Percentiles rank a stretch among this genome's conserved stretches.
These are phyloP conservation scores for Toxotes lorentzi DNA, from an alignment of 2,797 vertebrate genomes.

Conservation along the genomic window DNA sequence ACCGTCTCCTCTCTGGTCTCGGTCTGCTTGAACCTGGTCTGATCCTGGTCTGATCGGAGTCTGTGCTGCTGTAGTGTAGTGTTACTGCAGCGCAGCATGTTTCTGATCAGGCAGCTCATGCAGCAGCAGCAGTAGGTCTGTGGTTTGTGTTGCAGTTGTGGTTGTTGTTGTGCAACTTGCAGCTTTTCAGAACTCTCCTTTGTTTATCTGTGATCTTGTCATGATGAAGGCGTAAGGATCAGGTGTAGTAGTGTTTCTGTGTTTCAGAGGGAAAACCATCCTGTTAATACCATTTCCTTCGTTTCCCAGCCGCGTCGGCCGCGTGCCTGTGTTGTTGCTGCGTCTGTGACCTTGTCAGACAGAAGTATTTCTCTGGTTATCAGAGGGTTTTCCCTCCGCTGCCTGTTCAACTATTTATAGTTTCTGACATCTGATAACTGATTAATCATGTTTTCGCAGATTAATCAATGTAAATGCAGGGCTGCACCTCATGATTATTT, in stretches of 20 bases:
- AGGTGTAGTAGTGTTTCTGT: not conserved
- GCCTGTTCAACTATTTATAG: not conserved
- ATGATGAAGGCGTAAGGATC: not conserved
- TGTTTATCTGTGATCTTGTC: not conserved
- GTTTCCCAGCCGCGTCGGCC: not conserved
- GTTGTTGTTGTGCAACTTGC: slow-evolving; percentile 15
- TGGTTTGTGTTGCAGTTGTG: slow-evolving; percentile 34
- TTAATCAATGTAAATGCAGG: no score
- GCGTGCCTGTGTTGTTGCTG: not conserved
- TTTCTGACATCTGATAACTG: no score
- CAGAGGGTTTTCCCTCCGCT: not conserved
- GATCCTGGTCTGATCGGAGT: not conserved
- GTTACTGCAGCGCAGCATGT: slow-evolving; percentile 13
- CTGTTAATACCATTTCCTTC: not conserved
- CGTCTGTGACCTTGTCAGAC: slow-evolving; percentile 30
- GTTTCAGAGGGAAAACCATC: not conserved
- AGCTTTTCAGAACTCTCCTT: not conserved
- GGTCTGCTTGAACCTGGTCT: not conserved
- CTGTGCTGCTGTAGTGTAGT: not conserved
- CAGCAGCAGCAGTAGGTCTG: slow-evolving; percentile 5
- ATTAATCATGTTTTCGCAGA: no score
- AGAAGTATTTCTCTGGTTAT: not conserved
- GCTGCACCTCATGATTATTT: no score
- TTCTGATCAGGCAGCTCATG: not conserved
- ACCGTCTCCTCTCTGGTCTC: not conserved